Evolutionary conservation across 2,113 vertebrate species (phyloP), one percentile per base, ranked within the genome.

Genomic region (Mus spicilegus): DNA sequence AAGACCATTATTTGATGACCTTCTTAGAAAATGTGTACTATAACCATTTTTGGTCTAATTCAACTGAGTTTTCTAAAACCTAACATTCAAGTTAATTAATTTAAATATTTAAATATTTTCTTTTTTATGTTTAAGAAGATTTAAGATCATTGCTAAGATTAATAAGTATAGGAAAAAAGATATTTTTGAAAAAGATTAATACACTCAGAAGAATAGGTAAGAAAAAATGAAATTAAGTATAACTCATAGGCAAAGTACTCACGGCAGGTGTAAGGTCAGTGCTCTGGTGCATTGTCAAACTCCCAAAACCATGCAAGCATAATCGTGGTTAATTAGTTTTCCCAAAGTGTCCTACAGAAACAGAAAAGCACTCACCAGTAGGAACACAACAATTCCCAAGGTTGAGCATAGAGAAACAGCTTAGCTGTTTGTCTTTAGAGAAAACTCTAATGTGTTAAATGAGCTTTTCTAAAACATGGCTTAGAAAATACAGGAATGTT

Each of bases 21-120:
- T 51, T 70, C 49, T 86, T 94, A 81, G 46, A 95, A 94, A 89
- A 63, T 14, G 73, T 36, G 0, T 51, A 69, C 76, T 72, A 90
- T 93, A 91, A 93, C 58, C 73, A 81, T 26, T 49, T 49, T 7
- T 85, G 49, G 6, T 16, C 42, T 91, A 91, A 96, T 19, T 93
- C 19, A 87, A 17, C 36, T 76, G 54, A 5, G 1, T 56, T 76
- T 96, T 94, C 3, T 91, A 88, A 63, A 69, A 90, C 9, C 63
- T 56, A 24, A 20, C 49, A 67, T 80, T 72, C 42, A 80, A 54
- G 14, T 87, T 96, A 12, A 73, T 82, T 51, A 80, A 85, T 73
- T 82, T 90, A 75, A 85, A 56, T 75, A 85, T 73, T 82, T 90
- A 75, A 85, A 56, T 75, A 69, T 81, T 90, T 91, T 81, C 36